Base-by-base conservation (phyloP, 1,140 invertebrate genomes). In the Hypsibius dujardini region DNA sequence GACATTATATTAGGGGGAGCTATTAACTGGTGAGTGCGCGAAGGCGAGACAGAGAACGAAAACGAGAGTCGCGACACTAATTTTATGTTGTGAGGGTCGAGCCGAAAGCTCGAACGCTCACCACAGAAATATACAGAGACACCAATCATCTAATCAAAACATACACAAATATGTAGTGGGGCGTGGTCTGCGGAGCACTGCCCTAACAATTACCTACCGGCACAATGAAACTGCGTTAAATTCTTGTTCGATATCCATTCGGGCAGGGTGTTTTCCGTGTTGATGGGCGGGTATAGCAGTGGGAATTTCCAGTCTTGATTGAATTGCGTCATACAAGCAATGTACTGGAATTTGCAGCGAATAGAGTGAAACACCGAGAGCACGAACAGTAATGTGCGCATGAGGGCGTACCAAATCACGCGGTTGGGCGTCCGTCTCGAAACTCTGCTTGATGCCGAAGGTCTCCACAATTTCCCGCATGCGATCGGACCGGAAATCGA, bases 401-500 rank as follows among this genome's bases (percentile, higher is more conserved):
- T 75, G 12, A 67, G 45, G 12, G 12, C n/a, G 73, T 75, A 75
- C 74, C 50, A 75, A 59, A 67, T 74, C 70, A 56, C 77, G 72
- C n/a, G 77, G 79, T 14, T 74, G 69, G n/a, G 77, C 74, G n/a
- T 76, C 73, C 14, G 78, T 77, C 56, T 78, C 76, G 72, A 82
- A 78, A 50, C 79, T 75, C 15, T 75, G 72, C 71, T 81, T 74
- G 50, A 81, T 73, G 46, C 80, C 80, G 69, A 83, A 75, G 56
- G 79, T 76, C 73, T 80, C 79, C 47, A 74, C 74, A 47, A 82
- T 83, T 74, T 82, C 75, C 69, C 81, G 75, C 77, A 81, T 81
- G 1, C 81, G 72, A 74, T 82, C 81, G n/a, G 82, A 77, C 47
- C 81, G 75, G 74, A 80, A 82, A 73, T 82, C 78, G 70, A 82